Base-by-base conservation (phyloP, 1,140 invertebrate genomes). In the Anastatus disparis region DNA sequence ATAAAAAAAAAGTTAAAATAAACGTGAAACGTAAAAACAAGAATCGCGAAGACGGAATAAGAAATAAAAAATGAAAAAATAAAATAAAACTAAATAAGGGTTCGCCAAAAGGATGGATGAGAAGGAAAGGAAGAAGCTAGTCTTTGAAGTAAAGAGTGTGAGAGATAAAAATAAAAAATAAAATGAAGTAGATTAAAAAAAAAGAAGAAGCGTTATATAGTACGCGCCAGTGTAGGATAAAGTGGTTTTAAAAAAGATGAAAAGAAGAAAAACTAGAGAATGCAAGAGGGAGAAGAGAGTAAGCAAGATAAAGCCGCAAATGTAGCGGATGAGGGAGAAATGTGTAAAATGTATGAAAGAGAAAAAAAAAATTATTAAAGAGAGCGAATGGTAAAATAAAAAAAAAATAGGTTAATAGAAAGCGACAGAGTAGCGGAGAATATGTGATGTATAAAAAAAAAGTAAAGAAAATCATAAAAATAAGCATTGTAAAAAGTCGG, bases 371-470 rank as follows among this genome's bases (percentile, higher is more conserved):
- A n/a, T n/a, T n/a, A n/a, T n/a, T n/a, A n/a, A n/a, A n/a, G n/a
- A n/a, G n/a, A n/a, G n/a, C n/a, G n/a, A n/a, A n/a, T n/a, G n/a
- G n/a, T 24, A 24, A 12, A 48, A 24, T 6, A 48, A 10, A 22
- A 17, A 10, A 24, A 22, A 40, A 58, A 58, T 42, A 58, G 35
- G n/a, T 58, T 42, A 40, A 58, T 58, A 42, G 12, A 38, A 58
- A 15, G 35, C 13, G 26, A 24, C 31, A 22, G 2, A 17, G 15
- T 52, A 8, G 3, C 2, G 17, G 12, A 27, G 20, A 46, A 24
- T 8, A 29, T 8, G 15, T 27, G 13, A 44, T 17, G 22, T 42
- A 61, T 9, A 44, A 61, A 61, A 61, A 40, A 58, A n/a, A n/a
- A n/a, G n/a, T n/a, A n/a, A n/a, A n/a, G n/a, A n/a, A n/a, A n/a